These are phyloP conservation scores for Pterocles gutturalis DNA, from an alignment of 2,113 vertebrate genomes.

Conservation along the genomic window DNA sequence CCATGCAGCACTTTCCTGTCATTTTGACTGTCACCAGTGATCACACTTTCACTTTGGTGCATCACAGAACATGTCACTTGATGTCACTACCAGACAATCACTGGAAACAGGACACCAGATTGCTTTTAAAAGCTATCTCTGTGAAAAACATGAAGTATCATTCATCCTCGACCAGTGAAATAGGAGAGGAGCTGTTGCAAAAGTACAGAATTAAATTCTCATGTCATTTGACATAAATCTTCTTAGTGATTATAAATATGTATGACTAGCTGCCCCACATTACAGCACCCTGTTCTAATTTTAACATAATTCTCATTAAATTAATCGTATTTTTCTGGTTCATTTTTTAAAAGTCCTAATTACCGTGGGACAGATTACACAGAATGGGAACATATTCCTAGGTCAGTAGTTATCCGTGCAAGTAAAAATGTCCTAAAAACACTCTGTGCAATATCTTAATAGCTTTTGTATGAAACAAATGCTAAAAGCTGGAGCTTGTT, in stretches of 20 bases:
- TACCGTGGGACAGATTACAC: fast-evolving
- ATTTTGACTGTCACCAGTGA: background rate
- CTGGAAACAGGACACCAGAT: background rate
- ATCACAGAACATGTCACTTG: background rate
- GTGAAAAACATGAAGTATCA: background rate
- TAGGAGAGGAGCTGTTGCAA: background rate
- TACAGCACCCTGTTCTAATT: conserved; percentile 33
- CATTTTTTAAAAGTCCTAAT: conserved; percentile 10
- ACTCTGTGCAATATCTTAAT: background rate
- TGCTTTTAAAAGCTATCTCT: background rate
- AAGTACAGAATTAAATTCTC: conserved; percentile 12
- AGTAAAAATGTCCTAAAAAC: background rate
- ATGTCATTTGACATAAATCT: background rate
- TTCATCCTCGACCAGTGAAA: background rate
- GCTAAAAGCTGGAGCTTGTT: background rate
- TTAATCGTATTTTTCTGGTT: background rate
- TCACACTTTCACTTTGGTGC: background rate
- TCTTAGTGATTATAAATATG: conserved; percentile 9
- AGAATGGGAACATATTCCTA: background rate
- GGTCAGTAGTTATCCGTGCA: background rate
- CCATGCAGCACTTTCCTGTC: background rate
- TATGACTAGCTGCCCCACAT: background rate
- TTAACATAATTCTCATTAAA: background rate
- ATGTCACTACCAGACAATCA: background rate
- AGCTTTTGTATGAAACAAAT: background rate